Evolutionary conservation across 2,113 vertebrate species (phyloP).

Genomic region (Azemiops feae): DNA sequence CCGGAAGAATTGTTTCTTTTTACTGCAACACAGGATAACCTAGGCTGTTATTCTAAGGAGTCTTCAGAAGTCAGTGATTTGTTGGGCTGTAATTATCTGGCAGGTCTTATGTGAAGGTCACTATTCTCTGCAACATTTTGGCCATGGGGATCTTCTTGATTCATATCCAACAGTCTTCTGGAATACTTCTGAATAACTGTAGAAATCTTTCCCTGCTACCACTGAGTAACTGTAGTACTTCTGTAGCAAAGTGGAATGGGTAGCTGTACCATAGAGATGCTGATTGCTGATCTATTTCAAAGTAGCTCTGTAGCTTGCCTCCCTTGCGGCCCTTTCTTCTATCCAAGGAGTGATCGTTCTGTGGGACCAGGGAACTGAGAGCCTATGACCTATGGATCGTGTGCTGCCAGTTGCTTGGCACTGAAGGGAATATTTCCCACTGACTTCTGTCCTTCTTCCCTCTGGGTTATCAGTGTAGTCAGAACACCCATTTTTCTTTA

Average conservation of each 20-base stretch:
- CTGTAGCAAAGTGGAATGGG: not conserved
- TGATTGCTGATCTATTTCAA: not conserved
- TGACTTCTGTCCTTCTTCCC: not conserved
- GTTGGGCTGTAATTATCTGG: not conserved
- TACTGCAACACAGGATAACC: not conserved
- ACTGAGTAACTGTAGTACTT: not conserved
- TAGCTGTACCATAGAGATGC: not conserved
- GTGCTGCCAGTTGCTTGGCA: not conserved
- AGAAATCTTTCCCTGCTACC: not conserved
- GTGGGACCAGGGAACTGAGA: not conserved
- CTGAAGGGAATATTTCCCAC: not conserved
- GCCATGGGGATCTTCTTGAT: not conserved
- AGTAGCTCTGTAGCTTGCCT: not conserved
- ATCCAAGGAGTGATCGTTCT: not conserved
- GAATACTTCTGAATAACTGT: not conserved
- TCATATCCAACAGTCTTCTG: not conserved
- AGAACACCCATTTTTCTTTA: not conserved
- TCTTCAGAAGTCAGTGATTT: not conserved
- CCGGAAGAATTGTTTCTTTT: not conserved
- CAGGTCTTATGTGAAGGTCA: not conserved
- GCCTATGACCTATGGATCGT: not conserved
- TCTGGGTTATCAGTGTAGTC: not conserved
- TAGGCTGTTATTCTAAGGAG: not conserved
- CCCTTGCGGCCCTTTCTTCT: not conserved
- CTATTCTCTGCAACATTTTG: not conserved